Percentiles rank a stretch among this genome's conserved stretches.
These are phyloP conservation scores for Peromyscus melanophrys DNA, from an alignment of 2,797 vertebrate species.

Conservation along the genomic window DNA sequence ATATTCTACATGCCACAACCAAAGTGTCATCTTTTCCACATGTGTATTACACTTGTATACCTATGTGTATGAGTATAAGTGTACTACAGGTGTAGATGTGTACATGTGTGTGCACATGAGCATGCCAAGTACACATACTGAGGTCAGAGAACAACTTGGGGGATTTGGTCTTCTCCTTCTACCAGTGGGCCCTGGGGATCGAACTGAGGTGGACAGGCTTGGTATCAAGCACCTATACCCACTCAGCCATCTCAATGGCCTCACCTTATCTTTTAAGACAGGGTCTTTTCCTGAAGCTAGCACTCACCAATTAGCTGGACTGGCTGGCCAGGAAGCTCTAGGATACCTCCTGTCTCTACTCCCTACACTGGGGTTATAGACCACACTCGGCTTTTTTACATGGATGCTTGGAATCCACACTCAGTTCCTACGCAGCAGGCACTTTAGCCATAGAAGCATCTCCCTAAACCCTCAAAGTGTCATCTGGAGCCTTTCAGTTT, in stretches of 20 bases:
- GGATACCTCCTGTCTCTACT: too few relatives aligned
- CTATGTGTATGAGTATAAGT: not conserved
- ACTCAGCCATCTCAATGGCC: not conserved
- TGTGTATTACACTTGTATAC: not conserved
- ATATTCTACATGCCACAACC: not conserved
- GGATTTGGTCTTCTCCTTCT: not conserved
- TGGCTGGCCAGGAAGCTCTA: not conserved
- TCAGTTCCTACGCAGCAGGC: not conserved
- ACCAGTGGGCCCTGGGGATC: not conserved
- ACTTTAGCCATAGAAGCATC: not conserved
- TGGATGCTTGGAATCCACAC: not conserved
- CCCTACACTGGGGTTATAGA: not conserved
- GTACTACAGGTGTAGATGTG: not conserved
- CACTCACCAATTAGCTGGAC: not conserved
- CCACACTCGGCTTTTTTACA: not conserved
- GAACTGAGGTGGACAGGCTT: not conserved
- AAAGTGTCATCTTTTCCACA: not conserved
- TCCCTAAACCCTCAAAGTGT: not conserved
- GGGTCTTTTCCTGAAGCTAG: not conserved
- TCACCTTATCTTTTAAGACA: not conserved
- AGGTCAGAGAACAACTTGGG: not conserved
- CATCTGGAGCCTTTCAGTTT: slow-evolving; percentile 27
- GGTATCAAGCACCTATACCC: not conserved
- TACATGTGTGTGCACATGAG: too few relatives aligned
- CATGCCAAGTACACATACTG: not conserved